These are phyloP conservation scores for Urechis unicinctus DNA, from an alignment of 2,888 invertebrate genomes.

Conservation along the genomic window DNA sequence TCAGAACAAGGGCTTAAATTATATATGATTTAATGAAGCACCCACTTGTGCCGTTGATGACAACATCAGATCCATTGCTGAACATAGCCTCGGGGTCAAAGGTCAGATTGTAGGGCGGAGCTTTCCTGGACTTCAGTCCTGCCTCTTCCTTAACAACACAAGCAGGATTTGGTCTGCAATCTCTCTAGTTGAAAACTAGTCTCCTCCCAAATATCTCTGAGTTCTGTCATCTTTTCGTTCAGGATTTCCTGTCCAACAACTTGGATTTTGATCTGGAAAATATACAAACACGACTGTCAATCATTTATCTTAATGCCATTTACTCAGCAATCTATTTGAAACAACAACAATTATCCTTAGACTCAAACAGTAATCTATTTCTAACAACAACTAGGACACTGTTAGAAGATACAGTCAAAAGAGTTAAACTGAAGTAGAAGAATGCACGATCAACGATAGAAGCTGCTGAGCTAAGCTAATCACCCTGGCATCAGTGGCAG, in stretches of 20 bases:
- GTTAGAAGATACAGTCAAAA: too few species aligned
- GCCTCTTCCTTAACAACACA: constrained; percentile 76
- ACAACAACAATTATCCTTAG: too few species aligned
- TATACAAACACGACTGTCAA: background rate
- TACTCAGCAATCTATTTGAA: too few species aligned
- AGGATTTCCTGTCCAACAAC: constrained; percentile 23
- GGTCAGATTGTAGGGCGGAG: constrained; percentile 14
- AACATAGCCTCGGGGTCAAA: constrained; percentile 12
- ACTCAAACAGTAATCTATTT: too few species aligned
- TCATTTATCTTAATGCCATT: background rate
- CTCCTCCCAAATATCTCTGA: constrained; percentile 88
- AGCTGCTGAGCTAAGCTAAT: too few species aligned
- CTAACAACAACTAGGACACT: too few species aligned
- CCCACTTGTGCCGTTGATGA: too few species aligned
- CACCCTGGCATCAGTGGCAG: too few species aligned
- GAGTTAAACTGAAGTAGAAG: too few species aligned
- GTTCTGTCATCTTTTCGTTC: constrained; percentile 55
- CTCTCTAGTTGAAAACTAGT: constrained; percentile 86
- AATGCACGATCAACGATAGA: too few species aligned
- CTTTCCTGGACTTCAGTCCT: constrained; percentile 54
- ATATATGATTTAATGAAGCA: too few species aligned
- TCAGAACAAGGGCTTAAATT: background rate
- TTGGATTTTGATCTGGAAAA: background rate
- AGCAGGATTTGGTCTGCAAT: constrained; percentile 70
- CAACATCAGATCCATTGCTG: too few species aligned